phyloP scores from a whole-genome alignment of 1,140 invertebrate species.

The Pogonomyrmex barbatus region DNA sequence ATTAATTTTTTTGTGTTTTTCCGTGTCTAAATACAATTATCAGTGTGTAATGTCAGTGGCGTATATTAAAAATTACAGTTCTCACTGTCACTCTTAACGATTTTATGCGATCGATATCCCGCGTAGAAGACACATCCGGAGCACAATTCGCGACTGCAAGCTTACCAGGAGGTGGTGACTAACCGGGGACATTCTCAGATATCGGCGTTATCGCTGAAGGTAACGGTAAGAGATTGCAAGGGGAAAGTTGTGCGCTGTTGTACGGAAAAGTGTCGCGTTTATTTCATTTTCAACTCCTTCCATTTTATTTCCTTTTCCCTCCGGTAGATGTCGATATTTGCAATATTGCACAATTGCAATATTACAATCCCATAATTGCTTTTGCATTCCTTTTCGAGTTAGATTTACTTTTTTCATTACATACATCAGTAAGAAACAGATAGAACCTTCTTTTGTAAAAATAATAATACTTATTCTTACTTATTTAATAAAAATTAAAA shows the following conservation, averaged over 20 bases:
- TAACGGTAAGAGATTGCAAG: conserved; percentile 62
- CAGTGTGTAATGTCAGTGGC: conserved; percentile 55
- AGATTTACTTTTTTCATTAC: not conserved
- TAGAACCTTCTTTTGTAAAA: not conserved
- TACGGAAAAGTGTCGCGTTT: conserved; percentile 49
- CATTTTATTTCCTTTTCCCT: conserved; percentile 65
- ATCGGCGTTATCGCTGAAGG: conserved; percentile 63
- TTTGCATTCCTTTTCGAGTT: not conserved
- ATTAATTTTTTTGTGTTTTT: not conserved
- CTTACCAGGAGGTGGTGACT: conserved; percentile 56
- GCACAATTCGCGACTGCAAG: not conserved
- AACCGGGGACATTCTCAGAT: not conserved
- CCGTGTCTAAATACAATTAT: conserved; percentile 36
- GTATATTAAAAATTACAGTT: not conserved
- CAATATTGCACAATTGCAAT: not conserved
- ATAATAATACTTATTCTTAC: not conserved
- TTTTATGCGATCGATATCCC: conserved; percentile 65
- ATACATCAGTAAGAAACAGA: not conserved
- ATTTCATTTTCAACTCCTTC: conserved; percentile 65
- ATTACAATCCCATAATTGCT: not conserved
- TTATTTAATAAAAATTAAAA: not conserved
- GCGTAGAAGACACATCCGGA: conserved; percentile 11
- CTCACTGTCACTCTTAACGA: not conserved
- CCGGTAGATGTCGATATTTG: conserved; percentile 72
- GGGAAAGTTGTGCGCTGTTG: conserved; percentile 19